Conservation (phyloP, 2,888 invertebrate genomes). For the Bembecia ichneumoniformis region DNA sequence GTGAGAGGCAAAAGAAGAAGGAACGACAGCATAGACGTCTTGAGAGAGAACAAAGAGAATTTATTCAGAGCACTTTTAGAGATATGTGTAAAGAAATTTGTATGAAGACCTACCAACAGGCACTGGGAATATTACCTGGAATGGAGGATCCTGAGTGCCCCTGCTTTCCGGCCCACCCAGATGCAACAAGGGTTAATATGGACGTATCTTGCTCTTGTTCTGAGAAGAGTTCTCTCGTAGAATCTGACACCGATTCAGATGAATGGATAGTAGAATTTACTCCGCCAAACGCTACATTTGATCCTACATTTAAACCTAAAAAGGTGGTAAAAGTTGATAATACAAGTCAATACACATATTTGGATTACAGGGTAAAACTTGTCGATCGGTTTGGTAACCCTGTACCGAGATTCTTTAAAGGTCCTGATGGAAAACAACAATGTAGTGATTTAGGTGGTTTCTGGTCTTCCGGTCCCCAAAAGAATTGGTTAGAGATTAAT, state of each 20-base stretch:
- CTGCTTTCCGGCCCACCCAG: conserved; percentile 44
- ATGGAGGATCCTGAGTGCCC: conserved; percentile 46
- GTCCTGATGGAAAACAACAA: conserved; percentile 52
- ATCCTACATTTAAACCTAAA: conserved; percentile 38
- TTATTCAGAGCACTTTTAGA: conserved; percentile 52
- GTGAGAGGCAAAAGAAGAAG: conserved; percentile 41
- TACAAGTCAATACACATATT: conserved; percentile 45
- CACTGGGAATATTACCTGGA: conserved; percentile 46
- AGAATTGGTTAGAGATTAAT: conserved; percentile 58
- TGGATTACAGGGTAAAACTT: conserved; percentile 54
- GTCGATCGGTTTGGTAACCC: conserved; percentile 48
- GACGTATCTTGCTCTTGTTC: conserved; percentile 57
- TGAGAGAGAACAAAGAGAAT: conserved; percentile 49
- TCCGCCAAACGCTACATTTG: conserved; percentile 51
- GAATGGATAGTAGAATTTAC: conserved; percentile 65
- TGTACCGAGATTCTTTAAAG: conserved; percentile 53
- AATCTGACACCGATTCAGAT: conserved; percentile 54
- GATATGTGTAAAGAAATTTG: conserved; percentile 62
- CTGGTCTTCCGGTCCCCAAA: conserved; percentile 35
- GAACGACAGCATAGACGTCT: conserved; percentile 46
- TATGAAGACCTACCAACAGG: conserved; percentile 58
- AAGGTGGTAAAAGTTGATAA: conserved; percentile 33
- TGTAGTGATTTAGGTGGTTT: conserved; percentile 65
- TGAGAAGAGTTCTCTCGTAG: conserved; percentile 32
- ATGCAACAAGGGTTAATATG: conserved; percentile 29